Conservation (phyloP, 2,888 invertebrate species). For the Drosophila tripunctata region DNA sequence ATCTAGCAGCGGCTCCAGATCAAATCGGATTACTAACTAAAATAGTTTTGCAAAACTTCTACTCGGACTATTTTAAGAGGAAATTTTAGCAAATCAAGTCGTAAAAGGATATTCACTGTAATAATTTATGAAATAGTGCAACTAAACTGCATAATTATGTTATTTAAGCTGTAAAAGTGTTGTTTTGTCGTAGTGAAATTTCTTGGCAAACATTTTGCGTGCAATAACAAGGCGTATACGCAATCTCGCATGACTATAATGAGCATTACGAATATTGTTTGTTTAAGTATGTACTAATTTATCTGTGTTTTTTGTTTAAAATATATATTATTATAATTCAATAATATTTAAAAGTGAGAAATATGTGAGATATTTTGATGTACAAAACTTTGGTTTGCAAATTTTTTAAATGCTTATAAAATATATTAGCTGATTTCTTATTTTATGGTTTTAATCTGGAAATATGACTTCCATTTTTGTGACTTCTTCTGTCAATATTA, state of each 20-base stretch:
- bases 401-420: too few relatives aligned
- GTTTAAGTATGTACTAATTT: not conserved
- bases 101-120: not conserved
- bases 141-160: not conserved
- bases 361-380: too few relatives aligned
- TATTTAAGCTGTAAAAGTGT: not conserved
- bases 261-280: not conserved
- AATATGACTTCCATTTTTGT: too few relatives aligned
- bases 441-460: too few relatives aligned
- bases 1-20: conserved; percentile 38
- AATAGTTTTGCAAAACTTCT: too few relatives aligned
- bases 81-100: not conserved
- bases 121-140: not conserved
- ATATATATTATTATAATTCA: too few relatives aligned
- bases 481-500: too few relatives aligned
- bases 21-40: not conserved
- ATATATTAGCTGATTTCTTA: too few relatives aligned
- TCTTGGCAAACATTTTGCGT: not conserved
- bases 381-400: too few relatives aligned
- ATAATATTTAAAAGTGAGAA: too few relatives aligned
- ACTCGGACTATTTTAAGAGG: not conserved
- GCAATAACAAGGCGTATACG: conserved; percentile 2
- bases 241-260: not conserved
- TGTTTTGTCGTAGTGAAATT: not conserved
- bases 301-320: too few relatives aligned